Percentiles rank a stretch among this genome's conserved stretches.
phyloP scores from a whole-genome alignment of 2,113 vertebrate genomes.

The Fregata magnificens region DNA sequence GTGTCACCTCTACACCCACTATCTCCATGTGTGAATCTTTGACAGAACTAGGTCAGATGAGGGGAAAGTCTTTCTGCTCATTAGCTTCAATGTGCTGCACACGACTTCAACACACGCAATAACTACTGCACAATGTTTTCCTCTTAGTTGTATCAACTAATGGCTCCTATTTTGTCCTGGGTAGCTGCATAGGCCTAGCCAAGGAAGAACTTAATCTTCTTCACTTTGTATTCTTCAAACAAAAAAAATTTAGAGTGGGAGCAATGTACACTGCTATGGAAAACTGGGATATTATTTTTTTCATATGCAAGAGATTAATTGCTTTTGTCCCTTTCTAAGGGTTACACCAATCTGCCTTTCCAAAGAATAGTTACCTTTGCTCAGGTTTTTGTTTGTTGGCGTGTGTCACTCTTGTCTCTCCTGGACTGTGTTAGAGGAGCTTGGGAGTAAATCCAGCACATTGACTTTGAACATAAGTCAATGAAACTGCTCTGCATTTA shows the following conservation, averaged over 20 bases:
- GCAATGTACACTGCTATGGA: background rate
- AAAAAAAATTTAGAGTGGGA: background rate
- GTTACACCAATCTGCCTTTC: background rate
- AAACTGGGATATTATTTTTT: background rate
- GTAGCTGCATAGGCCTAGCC: background rate
- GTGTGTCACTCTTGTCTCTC: background rate
- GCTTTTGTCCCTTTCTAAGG: background rate
- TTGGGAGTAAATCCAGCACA: background rate
- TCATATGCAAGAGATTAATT: background rate
- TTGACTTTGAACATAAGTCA: background rate
- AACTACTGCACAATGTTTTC: background rate
- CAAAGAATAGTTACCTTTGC: background rate
- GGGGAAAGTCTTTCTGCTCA: background rate
- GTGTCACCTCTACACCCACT: constrained; percentile 46
- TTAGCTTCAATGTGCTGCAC: background rate
- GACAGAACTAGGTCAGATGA: constrained; percentile 54
- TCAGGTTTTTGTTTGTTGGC: background rate
- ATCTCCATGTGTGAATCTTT: constrained; percentile 33
- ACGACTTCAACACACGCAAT: background rate
- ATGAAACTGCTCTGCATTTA: background rate
- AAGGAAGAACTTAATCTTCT: background rate
- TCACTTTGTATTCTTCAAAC: background rate
- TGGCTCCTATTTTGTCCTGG: background rate
- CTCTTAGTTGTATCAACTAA: background rate
- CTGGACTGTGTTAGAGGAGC: background rate